These are phyloP conservation scores for Patella pellucida DNA, from an alignment of 2,888 invertebrate genomes.

Conservation along the genomic window DNA sequence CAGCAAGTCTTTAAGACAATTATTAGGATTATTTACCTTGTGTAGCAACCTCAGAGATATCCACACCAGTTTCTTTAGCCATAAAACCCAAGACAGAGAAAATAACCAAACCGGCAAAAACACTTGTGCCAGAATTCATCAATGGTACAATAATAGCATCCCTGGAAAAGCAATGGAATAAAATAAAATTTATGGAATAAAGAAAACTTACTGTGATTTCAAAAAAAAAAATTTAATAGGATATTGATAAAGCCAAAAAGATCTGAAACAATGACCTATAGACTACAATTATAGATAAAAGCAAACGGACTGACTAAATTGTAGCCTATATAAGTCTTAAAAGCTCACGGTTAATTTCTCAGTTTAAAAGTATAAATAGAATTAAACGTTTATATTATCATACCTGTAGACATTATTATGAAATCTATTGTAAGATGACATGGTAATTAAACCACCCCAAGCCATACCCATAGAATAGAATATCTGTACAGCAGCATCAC, in stretches of 20 bases:
- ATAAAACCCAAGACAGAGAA: conserved; percentile 76
- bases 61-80: conserved; percentile 63
- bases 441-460: conserved; percentile 60
- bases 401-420: conserved; percentile 62
- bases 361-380: no score
- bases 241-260: no score
- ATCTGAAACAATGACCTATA: no score
- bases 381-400: background rate
- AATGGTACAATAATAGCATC: conserved; percentile 64
- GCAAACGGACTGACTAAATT: no score
- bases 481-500: conserved; percentile 64
- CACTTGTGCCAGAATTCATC: conserved; percentile 61
- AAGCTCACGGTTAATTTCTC: no score
- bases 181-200: no score
- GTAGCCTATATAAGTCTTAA: no score
- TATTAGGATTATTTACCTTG: conserved; percentile 47
- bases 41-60: conserved; percentile 65
- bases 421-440: conserved; percentile 61
- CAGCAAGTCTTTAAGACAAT: no score
- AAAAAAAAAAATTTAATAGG: no score
- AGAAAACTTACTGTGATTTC: no score
- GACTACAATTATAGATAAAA: no score
- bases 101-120: conserved; percentile 67
- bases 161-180: conserved; percentile 37
- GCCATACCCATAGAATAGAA: conserved; percentile 66